Base-by-base conservation (phyloP, 2,888 invertebrate species). In the Cryptocephalus primarius region DNA sequence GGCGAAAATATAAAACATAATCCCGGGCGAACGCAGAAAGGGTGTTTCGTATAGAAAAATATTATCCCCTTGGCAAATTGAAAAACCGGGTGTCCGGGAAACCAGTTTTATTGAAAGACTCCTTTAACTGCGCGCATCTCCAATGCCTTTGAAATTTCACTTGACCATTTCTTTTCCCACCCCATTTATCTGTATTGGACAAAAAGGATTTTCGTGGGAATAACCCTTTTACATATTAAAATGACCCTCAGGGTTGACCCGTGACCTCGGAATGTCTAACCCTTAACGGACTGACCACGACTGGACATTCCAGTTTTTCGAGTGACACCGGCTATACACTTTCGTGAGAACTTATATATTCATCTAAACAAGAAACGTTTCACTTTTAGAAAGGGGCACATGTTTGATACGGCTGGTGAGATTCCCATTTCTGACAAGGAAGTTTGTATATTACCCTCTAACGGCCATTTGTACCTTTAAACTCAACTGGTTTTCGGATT, bases 281-380 rank as follows among this genome's bases (percentile, higher is more conserved):
- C 63, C 63, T 57, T 63, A 65, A 65, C 65, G 63, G 64, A 65
- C 65, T 65, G 65, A 65, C 65, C 65, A 65, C 56, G 64, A 65
- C 65, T 65, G 65, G 65, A 65, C 65, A 64, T 64, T 60, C 65
- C 59, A 59, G 63, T 63, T 63, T 59, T 57, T 57, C 59, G 58
- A 58, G 60, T 63, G 62, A 63, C 63, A 63, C 57, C 59, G 45
- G 52, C 55, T 46, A 49, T 46, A 48, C 49, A 46, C 55, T 56
- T 57, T 56, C 61, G 63, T 63, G 60, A 60, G 61, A 60, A 60
- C 58, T 55, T 39, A 52, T 53, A 58, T 60, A 22, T 22, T 6
- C 22, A 22, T 59, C 58, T 57, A 54, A 56, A 52, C 53, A 54
- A 51, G 51, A 52, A 47, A 51, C 40, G 47, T 40, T 42, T 39